Evolutionary conservation across 2,797 vertebrate species (phyloP).

Genomic region (Acipenser transmontanus): DNA sequence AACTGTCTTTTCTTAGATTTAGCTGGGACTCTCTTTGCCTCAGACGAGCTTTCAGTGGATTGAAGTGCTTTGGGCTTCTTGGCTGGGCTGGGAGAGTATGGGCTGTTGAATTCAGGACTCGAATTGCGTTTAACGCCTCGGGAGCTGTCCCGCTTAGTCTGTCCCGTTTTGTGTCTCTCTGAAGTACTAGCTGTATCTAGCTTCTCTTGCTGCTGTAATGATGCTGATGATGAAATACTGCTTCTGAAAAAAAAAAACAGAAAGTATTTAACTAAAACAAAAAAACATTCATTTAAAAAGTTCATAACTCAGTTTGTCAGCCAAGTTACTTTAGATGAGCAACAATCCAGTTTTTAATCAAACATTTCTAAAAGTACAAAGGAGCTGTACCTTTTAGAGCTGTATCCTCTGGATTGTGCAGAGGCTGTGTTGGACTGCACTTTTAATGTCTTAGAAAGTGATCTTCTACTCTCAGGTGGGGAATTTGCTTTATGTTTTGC

Average conservation of each 20-base stretch:
- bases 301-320: neutral
- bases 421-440: constrained; percentile 90
- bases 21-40: constrained; percentile 64
- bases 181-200: constrained; percentile 83
- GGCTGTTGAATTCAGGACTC: constrained; percentile 85
- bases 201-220: constrained; percentile 83
- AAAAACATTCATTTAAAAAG: constrained; percentile 19
- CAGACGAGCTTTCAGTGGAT: constrained; percentile 65
- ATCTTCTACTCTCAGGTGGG: constrained; percentile 98
- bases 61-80: constrained; percentile 89
- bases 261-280: constrained; percentile 6
- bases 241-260: constrained; percentile 65
- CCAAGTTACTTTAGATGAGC: neutral
- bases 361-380: constrained; percentile 48
- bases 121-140: constrained; percentile 89
- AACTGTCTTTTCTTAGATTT: constrained; percentile 90
- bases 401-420: constrained; percentile 94
- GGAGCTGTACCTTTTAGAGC: constrained; percentile 91
- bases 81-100: constrained; percentile 81
- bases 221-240: constrained; percentile 81
- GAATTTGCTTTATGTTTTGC: constrained; percentile 97
- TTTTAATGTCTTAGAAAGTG: constrained; percentile 98
- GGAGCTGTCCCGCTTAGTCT: constrained; percentile 84
- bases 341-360: constrained; percentile 36
- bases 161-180: constrained; percentile 79